Conservation (phyloP, 2,888 invertebrate genomes). For the Digitonthophagus gazella region DNA sequence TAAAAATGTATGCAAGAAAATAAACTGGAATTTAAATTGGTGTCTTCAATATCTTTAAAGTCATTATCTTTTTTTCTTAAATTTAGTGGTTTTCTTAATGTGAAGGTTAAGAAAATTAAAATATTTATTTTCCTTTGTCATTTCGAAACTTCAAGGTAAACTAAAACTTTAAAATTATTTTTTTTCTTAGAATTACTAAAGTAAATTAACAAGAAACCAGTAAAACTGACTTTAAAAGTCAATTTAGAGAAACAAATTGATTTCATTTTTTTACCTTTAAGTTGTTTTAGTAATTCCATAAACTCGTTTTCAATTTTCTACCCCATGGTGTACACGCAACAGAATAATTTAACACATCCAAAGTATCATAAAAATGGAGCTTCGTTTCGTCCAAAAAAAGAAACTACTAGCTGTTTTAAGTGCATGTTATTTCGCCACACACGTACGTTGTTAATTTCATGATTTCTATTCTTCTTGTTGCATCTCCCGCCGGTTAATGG, state of each 20-base stretch:
- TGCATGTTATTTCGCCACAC: background rate
- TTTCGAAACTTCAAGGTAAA: too few relatives aligned
- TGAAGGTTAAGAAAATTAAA: background rate
- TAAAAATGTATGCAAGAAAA: background rate
- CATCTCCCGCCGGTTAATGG: background rate
- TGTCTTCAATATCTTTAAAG: background rate
- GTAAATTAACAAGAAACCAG: too few relatives aligned
- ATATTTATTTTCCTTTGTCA: too few relatives aligned
- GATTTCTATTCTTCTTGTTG: background rate
- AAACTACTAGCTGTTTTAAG: too few relatives aligned
- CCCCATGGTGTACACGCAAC: background rate
- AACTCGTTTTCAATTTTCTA: background rate
- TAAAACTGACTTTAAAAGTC: too few relatives aligned
- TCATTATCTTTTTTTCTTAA: background rate
- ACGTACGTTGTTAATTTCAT: background rate
- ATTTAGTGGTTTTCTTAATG: too few relatives aligned
- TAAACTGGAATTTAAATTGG: background rate
- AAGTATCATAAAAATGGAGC: background rate
- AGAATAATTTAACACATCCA: background rate
- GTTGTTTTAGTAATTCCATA: background rate
- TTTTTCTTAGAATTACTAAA: too few relatives aligned
- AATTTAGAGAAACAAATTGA: too few relatives aligned
- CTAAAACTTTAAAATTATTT: too few relatives aligned
- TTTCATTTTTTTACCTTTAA: background rate
- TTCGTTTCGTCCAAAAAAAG: background rate